Evolutionary conservation across 1,140 invertebrate genomes (phyloP).

Genomic region (Drosophila oshimai): DNA sequence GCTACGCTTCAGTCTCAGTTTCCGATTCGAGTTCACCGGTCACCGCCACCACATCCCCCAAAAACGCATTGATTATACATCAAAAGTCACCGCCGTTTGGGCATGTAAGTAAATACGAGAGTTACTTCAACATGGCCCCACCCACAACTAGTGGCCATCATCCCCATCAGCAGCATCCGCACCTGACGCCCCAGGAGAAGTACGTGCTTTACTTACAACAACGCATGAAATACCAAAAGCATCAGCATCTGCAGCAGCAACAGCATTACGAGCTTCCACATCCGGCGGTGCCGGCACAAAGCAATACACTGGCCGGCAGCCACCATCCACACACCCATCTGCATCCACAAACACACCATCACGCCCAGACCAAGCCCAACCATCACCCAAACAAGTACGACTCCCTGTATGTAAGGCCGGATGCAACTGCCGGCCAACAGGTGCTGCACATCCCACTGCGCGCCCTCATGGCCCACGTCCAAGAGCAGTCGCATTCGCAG

Average conservation of each 20-base stretch:
- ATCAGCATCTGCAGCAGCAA: constrained; percentile 63
- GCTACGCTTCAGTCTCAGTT: constrained; percentile 25
- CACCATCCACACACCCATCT: constrained; percentile 42
- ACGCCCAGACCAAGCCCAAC: constrained; percentile 12
- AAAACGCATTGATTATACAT: constrained; percentile 60
- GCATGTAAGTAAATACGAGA: constrained; percentile 65
- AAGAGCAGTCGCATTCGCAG: constrained; percentile 37
- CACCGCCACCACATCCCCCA: constrained; percentile 37
- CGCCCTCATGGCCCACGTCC: constrained; percentile 52
- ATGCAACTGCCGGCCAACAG: constrained; percentile 41
- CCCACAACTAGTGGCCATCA: constrained; percentile 8
- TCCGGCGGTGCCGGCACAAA: constrained; percentile 51
- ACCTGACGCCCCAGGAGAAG: constrained; percentile 78
- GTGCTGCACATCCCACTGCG: constrained; percentile 69
- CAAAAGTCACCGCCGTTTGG: constrained; percentile 50
- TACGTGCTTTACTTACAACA: constrained; percentile 80
- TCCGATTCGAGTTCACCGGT: constrained; percentile 21
- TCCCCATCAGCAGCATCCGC: constrained; percentile 23
- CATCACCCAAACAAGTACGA: constrained; percentile 57
- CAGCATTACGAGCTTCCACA: constrained; percentile 42
- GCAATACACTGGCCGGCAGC: constrained; percentile 59
- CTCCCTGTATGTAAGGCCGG: constrained; percentile 40
- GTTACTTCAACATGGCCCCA: constrained; percentile 67
- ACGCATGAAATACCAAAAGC: constrained; percentile 71
- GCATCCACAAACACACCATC: constrained; percentile 35